A percentile compares a stretch with the other conserved stretches of the same genome.
Conservation (phyloP, 2,113 vertebrate genomes). For the Psilopsiagon aurifrons region DNA sequence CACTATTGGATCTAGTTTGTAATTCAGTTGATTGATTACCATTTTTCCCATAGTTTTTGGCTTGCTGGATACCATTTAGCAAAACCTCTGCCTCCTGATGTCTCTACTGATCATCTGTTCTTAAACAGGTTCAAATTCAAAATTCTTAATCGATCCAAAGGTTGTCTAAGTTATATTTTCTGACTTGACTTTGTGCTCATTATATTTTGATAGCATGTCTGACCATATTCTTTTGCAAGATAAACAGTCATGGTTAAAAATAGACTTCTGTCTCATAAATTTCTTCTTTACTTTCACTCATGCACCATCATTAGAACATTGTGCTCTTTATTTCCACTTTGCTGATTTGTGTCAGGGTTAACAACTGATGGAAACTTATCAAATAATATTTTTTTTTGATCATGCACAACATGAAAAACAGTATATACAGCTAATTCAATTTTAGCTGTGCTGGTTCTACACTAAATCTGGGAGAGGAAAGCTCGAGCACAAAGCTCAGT, state of each 20-base stretch:
- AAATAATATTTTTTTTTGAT: background rate
- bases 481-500: background rate
- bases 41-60: background rate
- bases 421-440: background rate
- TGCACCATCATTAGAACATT: background rate
- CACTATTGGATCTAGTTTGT: background rate
- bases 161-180: background rate
- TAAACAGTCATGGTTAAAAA: background rate
- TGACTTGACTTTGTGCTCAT: background rate
- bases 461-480: background rate
- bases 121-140: background rate
- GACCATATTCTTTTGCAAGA: background rate
- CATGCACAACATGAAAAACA: fast-evolving
- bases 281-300: background rate
- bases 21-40: background rate
- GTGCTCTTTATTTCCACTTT: background rate
- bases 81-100: background rate
- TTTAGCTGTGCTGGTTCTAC: background rate
- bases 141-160: background rate
- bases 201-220: background rate
- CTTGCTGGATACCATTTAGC: background rate
- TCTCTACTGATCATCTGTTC: background rate
- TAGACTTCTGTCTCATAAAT: background rate
- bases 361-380: background rate
- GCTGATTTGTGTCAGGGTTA: background rate